These are phyloP conservation scores for Nephrotoma guestfalica DNA, from an alignment of 2,888 invertebrate genomes.

Conservation along the genomic window DNA sequence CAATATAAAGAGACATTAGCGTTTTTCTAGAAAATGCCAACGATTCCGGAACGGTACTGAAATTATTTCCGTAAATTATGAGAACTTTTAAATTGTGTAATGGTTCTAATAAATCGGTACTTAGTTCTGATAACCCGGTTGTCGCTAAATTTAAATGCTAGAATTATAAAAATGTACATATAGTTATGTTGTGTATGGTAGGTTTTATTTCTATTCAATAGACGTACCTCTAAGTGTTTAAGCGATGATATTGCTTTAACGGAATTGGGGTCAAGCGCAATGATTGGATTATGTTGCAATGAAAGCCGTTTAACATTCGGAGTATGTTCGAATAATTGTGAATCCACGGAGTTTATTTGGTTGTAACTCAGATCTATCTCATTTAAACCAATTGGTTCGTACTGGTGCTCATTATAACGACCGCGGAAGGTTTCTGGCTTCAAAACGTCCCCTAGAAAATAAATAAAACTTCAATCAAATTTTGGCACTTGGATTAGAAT, in stretches of 20 bases:
- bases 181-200: not conserved
- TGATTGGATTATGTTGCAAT: conserved; percentile 45
- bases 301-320: conserved; percentile 43
- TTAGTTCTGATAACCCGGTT: conserved; percentile 42
- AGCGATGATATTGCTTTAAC: conserved; percentile 40
- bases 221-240: conserved; percentile 38
- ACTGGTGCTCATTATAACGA: conserved; percentile 39
- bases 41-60: conserved; percentile 42
- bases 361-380: conserved; percentile 49
- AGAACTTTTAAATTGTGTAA: conserved; percentile 38
- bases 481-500: too few species aligned
- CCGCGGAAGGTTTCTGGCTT: conserved; percentile 51
- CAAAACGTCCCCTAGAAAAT: conserved; percentile 33
- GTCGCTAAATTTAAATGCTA: conserved; percentile 41
- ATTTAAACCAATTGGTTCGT: conserved; percentile 42
- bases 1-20: conserved; percentile 42
- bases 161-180: not conserved
- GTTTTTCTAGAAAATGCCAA: conserved; percentile 38
- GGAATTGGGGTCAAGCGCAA: conserved; percentile 43
- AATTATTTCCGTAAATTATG: conserved; percentile 43
- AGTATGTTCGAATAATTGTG: conserved; percentile 46
- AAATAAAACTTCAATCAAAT: too few species aligned
- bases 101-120: conserved; percentile 37
- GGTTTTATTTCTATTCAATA: conserved; percentile 6
- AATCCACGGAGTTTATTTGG: conserved; percentile 43